Conservation (phyloP, 2,113 vertebrate genomes). For the Chaetura pelagica region DNA sequence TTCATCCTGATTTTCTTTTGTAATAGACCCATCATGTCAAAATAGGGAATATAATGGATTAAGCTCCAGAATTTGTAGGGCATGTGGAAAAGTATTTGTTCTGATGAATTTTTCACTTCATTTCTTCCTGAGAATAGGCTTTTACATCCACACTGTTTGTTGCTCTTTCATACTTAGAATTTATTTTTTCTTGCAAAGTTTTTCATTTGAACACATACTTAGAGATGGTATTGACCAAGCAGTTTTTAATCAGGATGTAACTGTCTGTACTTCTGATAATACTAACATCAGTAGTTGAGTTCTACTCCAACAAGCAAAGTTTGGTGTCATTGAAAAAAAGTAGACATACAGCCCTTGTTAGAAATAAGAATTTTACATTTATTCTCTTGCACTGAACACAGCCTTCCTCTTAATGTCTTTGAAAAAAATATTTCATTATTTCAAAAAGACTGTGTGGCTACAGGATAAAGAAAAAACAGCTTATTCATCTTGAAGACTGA, state of each 20-base stretch:
- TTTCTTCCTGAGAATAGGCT: not conserved
- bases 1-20: not conserved
- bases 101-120: not conserved
- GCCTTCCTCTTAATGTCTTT: constrained; percentile 46
- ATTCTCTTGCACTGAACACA: constrained; percentile 35
- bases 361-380: constrained; percentile 30
- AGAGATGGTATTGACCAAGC: not conserved
- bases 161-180: not conserved
- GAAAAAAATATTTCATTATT: constrained; percentile 51
- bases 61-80: not conserved
- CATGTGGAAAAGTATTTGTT: not conserved
- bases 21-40: not conserved
- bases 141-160: not conserved
- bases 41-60: not conserved
- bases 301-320: not conserved
- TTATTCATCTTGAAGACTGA: constrained; percentile 8
- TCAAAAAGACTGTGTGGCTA: constrained; percentile 13
- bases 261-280: not conserved
- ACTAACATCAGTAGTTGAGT: not conserved
- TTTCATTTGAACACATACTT: not conserved
- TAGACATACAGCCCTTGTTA: not conserved
- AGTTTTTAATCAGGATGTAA: not conserved
- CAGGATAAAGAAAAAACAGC: not conserved
- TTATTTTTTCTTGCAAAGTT: not conserved
- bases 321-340: constrained; percentile 30